Conservation (phyloP, 2,888 invertebrate species). For the Eurois occulta region DNA sequence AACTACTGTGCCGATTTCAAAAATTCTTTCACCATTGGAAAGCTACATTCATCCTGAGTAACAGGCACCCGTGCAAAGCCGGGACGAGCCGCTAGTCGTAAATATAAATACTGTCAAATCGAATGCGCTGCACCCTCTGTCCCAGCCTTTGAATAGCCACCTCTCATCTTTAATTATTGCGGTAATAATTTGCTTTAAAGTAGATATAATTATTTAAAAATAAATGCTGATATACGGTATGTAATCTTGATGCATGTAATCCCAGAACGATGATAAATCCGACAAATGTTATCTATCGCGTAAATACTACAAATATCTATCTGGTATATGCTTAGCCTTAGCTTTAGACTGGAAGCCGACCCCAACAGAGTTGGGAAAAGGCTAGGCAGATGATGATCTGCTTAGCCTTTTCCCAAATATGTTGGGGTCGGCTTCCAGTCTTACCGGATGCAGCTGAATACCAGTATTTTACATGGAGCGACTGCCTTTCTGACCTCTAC, state of each 20-base stretch:
- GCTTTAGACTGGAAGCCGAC: too few relatives aligned
- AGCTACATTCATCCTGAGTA: too few relatives aligned
- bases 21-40: too few relatives aligned
- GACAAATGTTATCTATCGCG: not conserved
- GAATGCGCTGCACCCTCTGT: not conserved
- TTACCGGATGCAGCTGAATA: not conserved
- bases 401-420: not conserved
- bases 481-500: too few relatives aligned
- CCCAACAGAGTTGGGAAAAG: too few relatives aligned
- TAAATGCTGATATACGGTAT: slow-evolving; percentile 3
- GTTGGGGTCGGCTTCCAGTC: not conserved
- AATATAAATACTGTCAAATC: not conserved
- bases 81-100: too few relatives aligned
- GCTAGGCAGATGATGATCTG: too few relatives aligned
- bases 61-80: too few relatives aligned
- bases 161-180: slow-evolving; percentile 16
- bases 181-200: slow-evolving; percentile 11
- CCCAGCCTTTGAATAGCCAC: too few relatives aligned
- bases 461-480: not conserved
- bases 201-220: slow-evolving; percentile 21
- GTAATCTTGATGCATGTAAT: slow-evolving; percentile 13
- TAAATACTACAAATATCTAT: not conserved
- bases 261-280: slow-evolving; percentile 2
- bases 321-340: not conserved
- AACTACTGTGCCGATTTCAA: too few relatives aligned